These are phyloP conservation scores for Takifugu rubripes DNA, from an alignment of 2,797 vertebrate genomes.

Conservation along the genomic window DNA sequence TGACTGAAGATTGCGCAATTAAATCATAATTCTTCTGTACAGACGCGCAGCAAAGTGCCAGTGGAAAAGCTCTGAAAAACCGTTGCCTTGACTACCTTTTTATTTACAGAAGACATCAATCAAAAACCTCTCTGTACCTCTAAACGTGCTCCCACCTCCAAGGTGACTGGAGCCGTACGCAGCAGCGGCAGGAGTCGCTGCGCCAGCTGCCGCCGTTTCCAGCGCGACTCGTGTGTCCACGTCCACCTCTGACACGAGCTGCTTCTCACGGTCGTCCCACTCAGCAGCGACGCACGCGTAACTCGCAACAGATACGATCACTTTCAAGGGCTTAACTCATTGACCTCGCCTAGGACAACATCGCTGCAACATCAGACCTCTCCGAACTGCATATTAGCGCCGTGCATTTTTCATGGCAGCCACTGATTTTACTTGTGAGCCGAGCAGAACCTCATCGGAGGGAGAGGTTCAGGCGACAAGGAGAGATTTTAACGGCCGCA, in stretches of 20 bases:
- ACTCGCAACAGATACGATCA: not conserved
- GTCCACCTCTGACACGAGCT: slow-evolving; percentile 39
- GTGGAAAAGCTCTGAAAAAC: not conserved
- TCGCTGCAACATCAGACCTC: slow-evolving; percentile 28
- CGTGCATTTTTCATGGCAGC: slow-evolving; percentile 49
- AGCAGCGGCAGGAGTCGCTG: slow-evolving; percentile 29
- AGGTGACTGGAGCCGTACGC: slow-evolving; percentile 57
- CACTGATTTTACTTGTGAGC: slow-evolving; percentile 17
- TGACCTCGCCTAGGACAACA: not conserved
- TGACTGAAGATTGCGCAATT: no score
- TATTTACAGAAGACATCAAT: not conserved
- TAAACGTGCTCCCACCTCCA: slow-evolving; percentile 10
- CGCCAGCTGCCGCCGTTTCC: slow-evolving; percentile 19
- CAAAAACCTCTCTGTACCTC: slow-evolving; percentile 21
- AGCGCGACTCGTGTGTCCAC: slow-evolving; percentile 46
- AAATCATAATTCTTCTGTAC: no score
- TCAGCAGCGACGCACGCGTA: slow-evolving; percentile 9
- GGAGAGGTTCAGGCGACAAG: slow-evolving; percentile 1
- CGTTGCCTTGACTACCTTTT: not conserved
- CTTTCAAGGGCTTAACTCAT: not conserved
- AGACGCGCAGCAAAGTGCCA: not conserved
- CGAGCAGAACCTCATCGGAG: no score
- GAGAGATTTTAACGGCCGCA: slow-evolving; percentile 10
- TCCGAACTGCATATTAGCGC: slow-evolving; percentile 36
- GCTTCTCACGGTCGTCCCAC: slow-evolving; percentile 14